Conservation (phyloP, 2,113 vertebrate genomes). For the Lucifuga dentata region DNA sequence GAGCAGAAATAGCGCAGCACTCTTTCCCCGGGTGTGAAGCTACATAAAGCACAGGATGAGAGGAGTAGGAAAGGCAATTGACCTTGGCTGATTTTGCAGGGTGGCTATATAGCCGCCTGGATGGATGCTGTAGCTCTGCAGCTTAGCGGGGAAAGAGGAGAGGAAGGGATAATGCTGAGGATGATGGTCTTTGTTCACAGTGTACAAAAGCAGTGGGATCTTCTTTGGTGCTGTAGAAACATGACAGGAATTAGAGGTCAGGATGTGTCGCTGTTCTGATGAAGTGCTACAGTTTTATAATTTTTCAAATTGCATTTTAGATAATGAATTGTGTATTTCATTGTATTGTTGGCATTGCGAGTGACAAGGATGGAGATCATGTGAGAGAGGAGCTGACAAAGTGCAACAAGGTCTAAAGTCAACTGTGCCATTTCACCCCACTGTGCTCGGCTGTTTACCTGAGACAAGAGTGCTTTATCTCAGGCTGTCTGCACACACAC, state of each 20-base stretch:
- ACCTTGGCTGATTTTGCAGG: conserved; percentile 83
- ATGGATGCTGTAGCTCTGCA: conserved; percentile 61
- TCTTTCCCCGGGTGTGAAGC: conserved; percentile 81
- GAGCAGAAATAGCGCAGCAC: conserved; percentile 85
- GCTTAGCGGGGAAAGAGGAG: conserved; percentile 39
- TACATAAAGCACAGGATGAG: conserved; percentile 82
- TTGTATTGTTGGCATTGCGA: too few relatives aligned
- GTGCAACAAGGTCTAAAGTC: conserved; percentile 71
- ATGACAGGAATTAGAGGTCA: too few relatives aligned
- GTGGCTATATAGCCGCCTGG: conserved; percentile 61
- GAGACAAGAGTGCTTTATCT: conserved; percentile 73
- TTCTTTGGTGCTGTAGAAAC: background rate
- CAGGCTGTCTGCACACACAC: conserved; percentile 10
- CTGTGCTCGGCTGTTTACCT: conserved; percentile 76
- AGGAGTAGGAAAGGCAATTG: conserved; percentile 78
- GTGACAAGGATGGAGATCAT: conserved; percentile 18
- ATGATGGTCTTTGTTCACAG: conserved; percentile 45
- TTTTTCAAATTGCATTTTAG: too few relatives aligned
- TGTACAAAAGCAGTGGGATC: conserved; percentile 9
- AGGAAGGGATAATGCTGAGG: conserved; percentile 41
- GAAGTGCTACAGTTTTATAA: too few relatives aligned
- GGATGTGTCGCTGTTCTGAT: too few relatives aligned
- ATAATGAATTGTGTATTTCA: too few relatives aligned
- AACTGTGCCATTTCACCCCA: conserved; percentile 67
- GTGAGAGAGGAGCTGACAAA: conserved; percentile 61